phyloP scores from a whole-genome alignment of 2,797 vertebrate genomes.

The Gymnocypris eckloni region DNA sequence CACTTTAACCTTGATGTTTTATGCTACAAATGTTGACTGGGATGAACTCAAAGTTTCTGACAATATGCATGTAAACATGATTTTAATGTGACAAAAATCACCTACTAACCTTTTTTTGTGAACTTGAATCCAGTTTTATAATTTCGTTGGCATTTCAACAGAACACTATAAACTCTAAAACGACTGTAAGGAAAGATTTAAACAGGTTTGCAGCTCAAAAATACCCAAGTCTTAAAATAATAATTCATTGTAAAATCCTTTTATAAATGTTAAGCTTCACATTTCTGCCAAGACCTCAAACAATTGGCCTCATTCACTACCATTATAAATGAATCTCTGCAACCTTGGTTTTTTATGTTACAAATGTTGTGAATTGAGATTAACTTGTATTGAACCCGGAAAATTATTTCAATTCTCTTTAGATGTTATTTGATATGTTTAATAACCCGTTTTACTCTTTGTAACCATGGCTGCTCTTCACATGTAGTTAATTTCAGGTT shows the following conservation, averaged over 20 bases:
- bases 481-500: constrained; percentile 4
- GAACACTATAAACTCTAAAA: not conserved
- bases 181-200: not conserved
- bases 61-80: not conserved
- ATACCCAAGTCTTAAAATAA: not conserved
- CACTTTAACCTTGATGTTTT: not conserved
- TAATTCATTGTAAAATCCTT: not conserved
- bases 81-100: not conserved
- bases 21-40: not conserved
- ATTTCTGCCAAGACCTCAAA: not conserved
- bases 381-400: not conserved
- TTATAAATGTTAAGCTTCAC: not conserved
- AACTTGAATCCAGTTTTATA: not conserved
- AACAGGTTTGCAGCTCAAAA: not conserved
- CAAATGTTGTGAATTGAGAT: not conserved
- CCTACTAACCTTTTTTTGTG: not conserved
- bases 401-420: not conserved
- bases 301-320: not conserved
- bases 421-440: not conserved
- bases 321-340: not conserved
- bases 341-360: not conserved
- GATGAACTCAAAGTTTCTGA: not conserved
- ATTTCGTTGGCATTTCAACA: not conserved
- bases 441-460: not conserved
- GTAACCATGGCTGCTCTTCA: constrained; percentile 12